Evolutionary conservation across 2,888 invertebrate genomes (phyloP), one percentile per base, ranked within the genome.

Genomic region (Trachelus tabidus): DNA sequence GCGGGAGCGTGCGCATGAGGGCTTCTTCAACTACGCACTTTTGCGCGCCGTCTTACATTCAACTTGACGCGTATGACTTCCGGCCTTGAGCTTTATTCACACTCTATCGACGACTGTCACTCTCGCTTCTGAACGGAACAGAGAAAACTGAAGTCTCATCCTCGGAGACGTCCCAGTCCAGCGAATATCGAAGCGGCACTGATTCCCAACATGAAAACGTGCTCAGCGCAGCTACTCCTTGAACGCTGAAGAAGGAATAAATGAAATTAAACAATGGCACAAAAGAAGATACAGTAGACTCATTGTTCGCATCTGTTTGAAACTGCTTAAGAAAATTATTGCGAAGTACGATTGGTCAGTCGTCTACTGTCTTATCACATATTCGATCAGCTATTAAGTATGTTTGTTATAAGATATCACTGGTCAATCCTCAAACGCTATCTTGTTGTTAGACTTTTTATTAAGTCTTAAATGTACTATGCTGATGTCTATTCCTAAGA

Each of bases 1-100:
- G 84, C 85, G 85, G 81, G 86, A 85, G 87, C 81, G 84, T 87
- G 88, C 87, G 89, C 87, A 84, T 79, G 75, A 68, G 77, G 34
- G 69, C 74, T 73, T 75, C 77, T 34, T 40, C 35, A 82, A 83
- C 83, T 82, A 81, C 83, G 85, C 85, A 84, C 83, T 81, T 83
- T 80, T 80, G 56, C 77, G 76, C 73, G 76, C 76, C 69, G 76
- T 73, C 34, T 35, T 34, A 34, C 68, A 56, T 71, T 73, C 73
- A 34, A 30, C 11, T 76, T 35, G 33, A 71, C 69, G 75, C 56
- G 30, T 37, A 37, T 30, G 37, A 33, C 30, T n/a, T 40, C 68
- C 34, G 69, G 35, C 12, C 68, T 68, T 33, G 71, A n/a, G 69
- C 68, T 73, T 31, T 73, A 73, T 71, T 73, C 33, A 23, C 40